These are phyloP conservation scores for Romanogobio albipinnatus DNA, from an alignment of 2,113 vertebrate species.

Conservation along the genomic window DNA sequence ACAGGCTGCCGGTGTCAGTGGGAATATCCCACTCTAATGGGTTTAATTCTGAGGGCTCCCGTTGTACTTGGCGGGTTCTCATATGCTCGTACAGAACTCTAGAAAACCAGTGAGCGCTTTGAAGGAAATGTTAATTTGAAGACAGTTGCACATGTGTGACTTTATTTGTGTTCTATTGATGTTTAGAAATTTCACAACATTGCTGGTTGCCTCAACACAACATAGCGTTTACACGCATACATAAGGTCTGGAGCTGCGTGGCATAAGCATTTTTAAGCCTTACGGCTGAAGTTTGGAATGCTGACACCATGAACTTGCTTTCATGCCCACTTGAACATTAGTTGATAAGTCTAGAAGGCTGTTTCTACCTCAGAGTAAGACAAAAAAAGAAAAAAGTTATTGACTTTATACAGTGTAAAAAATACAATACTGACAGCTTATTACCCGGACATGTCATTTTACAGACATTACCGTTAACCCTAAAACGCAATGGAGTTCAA, in stretches of 20 bases:
- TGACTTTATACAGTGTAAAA: too few species aligned
- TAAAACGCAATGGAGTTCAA: too few species aligned
- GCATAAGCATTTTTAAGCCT: neutral
- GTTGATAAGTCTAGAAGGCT: neutral
- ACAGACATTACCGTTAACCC: too few species aligned
- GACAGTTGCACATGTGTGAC: neutral
- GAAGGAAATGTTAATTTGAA: slow-evolving; percentile 26
- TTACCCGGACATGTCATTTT: too few species aligned
- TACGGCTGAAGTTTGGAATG: neutral
- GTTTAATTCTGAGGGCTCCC: slow-evolving; percentile 48
- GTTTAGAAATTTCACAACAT: neutral
- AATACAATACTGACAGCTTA: too few species aligned
- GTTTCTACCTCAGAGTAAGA: neutral
- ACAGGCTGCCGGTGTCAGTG: slow-evolving; percentile 39
- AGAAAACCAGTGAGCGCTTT: slow-evolving; percentile 25
- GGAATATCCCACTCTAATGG: slow-evolving; percentile 43
- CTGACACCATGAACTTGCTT: neutral
- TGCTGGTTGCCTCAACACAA: too few species aligned
- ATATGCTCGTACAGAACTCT: slow-evolving; percentile 18
- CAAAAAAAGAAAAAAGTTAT: neutral
- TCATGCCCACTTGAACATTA: slow-evolving; percentile 9
- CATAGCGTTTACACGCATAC: neutral
- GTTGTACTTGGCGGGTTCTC: slow-evolving; percentile 45
- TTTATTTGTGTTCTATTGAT: neutral
- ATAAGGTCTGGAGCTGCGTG: neutral